Conservation (phyloP, 1,140 invertebrate genomes). For the Bombus vancouverensis region DNA sequence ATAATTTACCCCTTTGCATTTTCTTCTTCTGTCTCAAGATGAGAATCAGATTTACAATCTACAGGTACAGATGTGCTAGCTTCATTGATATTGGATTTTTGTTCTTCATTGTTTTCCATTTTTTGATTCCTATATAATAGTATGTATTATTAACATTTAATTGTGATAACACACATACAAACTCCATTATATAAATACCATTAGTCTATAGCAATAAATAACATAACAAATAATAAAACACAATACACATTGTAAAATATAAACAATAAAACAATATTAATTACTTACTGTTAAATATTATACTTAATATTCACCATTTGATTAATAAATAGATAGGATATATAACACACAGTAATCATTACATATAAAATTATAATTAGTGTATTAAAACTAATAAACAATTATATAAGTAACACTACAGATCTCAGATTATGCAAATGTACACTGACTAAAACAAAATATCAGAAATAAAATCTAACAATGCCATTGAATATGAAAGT, state of each 20-base stretch:
- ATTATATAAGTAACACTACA: not conserved
- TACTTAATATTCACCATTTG: slow-evolving; percentile 2
- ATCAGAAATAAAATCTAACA: slow-evolving; percentile 6
- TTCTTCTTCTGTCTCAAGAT: slow-evolving; percentile 56
- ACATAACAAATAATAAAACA: not conserved
- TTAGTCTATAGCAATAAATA: not conserved
- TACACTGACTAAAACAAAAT: slow-evolving; percentile 66
- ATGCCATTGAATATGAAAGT: slow-evolving; percentile 20
- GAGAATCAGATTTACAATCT: slow-evolving; percentile 59
- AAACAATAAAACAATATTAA: not conserved
- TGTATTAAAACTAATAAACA: not conserved
- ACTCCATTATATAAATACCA: not conserved
- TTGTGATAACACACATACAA: not conserved
- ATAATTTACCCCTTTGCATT: slow-evolving; percentile 64
- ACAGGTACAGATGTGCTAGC: slow-evolving; percentile 69
- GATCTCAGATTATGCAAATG: slow-evolving; percentile 5
- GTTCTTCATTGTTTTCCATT: slow-evolving; percentile 72
- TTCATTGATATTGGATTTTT: slow-evolving; percentile 66
- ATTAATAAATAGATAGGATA: not conserved
- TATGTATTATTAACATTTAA: not conserved
- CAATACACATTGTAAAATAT: not conserved
- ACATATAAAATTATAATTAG: not conserved
- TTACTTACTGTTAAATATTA: slow-evolving; percentile 2
- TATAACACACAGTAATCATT: not conserved
- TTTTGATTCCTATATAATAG: slow-evolving; percentile 69